These are phyloP conservation scores for Furnarius figulus DNA, from an alignment of 2,113 vertebrate species.

Conservation along the genomic window DNA sequence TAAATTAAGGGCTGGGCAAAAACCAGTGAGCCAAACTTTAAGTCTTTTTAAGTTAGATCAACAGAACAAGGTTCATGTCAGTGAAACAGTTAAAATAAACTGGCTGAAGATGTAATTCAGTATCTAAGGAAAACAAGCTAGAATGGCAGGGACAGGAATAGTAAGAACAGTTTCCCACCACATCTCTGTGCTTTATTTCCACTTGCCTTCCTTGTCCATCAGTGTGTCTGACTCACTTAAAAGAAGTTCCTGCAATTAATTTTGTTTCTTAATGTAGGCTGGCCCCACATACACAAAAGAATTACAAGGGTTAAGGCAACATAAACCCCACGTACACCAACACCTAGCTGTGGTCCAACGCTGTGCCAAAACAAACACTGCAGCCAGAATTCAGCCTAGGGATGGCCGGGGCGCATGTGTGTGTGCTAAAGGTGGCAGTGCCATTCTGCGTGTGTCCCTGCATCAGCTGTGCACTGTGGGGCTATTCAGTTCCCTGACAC, in stretches of 20 bases:
- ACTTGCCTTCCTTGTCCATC: not conserved
- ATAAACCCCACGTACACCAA: not conserved
- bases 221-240: not conserved
- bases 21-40: not conserved
- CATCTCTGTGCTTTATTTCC: not conserved
- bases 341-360: accelerated
- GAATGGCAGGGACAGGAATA: not conserved
- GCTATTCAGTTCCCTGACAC: not conserved
- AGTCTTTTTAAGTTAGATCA: not conserved
- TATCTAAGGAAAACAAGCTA: not conserved
- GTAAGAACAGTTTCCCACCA: not conserved
- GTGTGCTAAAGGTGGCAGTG: not conserved
- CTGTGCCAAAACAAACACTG: not conserved
- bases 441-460: accelerated
- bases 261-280: not conserved
- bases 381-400: not conserved
- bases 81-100: not conserved
- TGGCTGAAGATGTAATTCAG: not conserved
- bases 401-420: accelerated
- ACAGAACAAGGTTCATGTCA: not conserved
- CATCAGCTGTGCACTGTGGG: not conserved
- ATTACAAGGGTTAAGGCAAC: not conserved
- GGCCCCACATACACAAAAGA: not conserved
- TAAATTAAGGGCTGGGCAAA: not conserved
- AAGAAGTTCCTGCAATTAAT: not conserved